Conservation (phyloP, 2,888 invertebrate species). For the Meganola albula region DNA sequence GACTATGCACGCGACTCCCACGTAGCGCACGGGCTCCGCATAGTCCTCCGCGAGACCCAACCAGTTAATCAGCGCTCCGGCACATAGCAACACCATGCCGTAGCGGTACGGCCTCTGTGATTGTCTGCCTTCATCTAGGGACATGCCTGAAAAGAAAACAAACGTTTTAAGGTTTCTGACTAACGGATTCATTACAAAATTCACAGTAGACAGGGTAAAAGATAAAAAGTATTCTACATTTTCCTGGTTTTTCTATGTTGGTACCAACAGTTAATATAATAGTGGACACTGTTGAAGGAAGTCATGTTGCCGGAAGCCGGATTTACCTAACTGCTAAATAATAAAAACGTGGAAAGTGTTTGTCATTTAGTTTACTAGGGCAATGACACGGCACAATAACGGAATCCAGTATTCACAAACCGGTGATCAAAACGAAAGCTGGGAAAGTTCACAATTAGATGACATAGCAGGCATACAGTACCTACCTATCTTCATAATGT, state of each 20-base stretch:
- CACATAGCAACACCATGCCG: slow-evolving; percentile 84
- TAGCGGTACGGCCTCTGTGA: slow-evolving; percentile 85
- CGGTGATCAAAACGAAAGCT: slow-evolving; percentile 64
- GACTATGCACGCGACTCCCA: slow-evolving; percentile 85
- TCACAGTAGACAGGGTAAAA: too few species aligned
- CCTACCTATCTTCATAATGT: too few species aligned
- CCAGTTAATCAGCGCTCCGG: slow-evolving; percentile 86
- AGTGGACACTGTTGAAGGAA: too few species aligned
- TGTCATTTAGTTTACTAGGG: slow-evolving; percentile 54
- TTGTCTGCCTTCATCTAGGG: slow-evolving; percentile 80
- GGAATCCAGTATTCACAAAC: slow-evolving; percentile 52
- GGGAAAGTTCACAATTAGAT: slow-evolving; percentile 65
- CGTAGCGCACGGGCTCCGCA: slow-evolving; percentile 84
- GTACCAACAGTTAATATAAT: too few species aligned
- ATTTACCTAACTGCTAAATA: slow-evolving; percentile 31
- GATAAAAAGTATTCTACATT: too few species aligned
- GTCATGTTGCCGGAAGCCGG: slow-evolving; percentile 24
- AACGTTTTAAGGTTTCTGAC: too few species aligned
- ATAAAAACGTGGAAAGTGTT: slow-evolving; percentile 45
- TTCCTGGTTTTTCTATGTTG: too few species aligned
- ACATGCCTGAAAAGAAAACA: slow-evolving; percentile 82
- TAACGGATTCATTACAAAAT: too few species aligned
- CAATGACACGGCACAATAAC: slow-evolving; percentile 50
- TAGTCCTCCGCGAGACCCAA: slow-evolving; percentile 84
- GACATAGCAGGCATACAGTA: slow-evolving; percentile 38